Evolutionary conservation across 2,888 invertebrate species (phyloP), one percentile per base, ranked within the genome.

Genomic region (Andrena flavipes): DNA sequence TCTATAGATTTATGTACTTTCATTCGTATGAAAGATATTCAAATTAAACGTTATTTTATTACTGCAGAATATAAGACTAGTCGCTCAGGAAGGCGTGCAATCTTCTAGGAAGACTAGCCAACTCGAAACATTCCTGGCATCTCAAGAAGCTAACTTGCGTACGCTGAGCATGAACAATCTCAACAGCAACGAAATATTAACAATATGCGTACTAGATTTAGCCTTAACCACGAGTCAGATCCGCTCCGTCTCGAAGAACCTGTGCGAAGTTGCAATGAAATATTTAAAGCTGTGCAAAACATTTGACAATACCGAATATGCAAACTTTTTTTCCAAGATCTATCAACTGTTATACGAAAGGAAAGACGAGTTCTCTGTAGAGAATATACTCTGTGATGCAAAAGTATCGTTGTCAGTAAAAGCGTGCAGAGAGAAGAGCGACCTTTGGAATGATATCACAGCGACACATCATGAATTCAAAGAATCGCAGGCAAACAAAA

Each of bases 101-200:
- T 89, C 92, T 0, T 93, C 92, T 0, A 91, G 92, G 6, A 84
- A 92, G 5, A 90, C 92, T 1, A 90, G 89, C 68, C 90, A 91
- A 68, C 83, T 94, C 3, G 94, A 94, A 65, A 93, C 92, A 16
- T 94, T 94, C 76, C 80, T 94, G 3, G 91, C 93, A 1, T 89
- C 93, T 3, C 92, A 93, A 80, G 91, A 92, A 76, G 65, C 86
- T 0, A 89, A 88, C 64, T 88, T 91, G 3, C 86, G 85, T 26
- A 75, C 90, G 13, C 74, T 90, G 2, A 86, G 81, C 26, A 76
- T 79, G 0, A 85, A 91, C 1, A 62, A 76, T 13, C 77, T 74
- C 13, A 89, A 73, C 23, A 82, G 80, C 3, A 88, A 91, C 8
- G 91, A 93, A 35, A 86, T 92, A 23, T 79, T 93, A 68, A 89